Base-by-base conservation (phyloP, 2,113 vertebrate species). In the Chaenogobius annularis region DNA sequence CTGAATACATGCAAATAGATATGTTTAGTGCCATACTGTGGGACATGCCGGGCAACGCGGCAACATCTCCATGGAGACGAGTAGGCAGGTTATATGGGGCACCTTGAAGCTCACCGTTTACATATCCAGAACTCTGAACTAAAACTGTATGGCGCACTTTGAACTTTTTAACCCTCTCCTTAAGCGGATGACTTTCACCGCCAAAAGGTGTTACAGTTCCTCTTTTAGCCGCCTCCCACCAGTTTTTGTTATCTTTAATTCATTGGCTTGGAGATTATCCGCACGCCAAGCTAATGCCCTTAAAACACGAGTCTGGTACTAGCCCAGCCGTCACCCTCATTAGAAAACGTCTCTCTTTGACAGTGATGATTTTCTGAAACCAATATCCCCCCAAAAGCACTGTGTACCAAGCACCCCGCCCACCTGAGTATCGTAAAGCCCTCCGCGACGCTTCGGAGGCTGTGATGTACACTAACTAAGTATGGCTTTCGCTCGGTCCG, bases 341-440 rank as follows among this genome's bases (percentile, higher is more conserved):
- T 67, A 82, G 80, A 81, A 79, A 83, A 84, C 86, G 79, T 88
- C 83, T 81, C 81, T 67, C 61, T 69, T 81, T 79, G 74, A 82
- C 85, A 87, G 83, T 13, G 22, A 82, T 55, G 73, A 80, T 80
- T 73, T 87, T 83, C 80, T 82, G 79, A 82, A 78, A 81, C 79
- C 20, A 70, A 10, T 87, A 84, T 85, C 85, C 90, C 84, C 76
- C 90, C 85, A 77, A 85, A 83, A 86, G 83, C 76, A 78, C 78
- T 66, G 72, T 5, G 73, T 37, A 66, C 79, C 72, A 70, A 70
- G 69, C 68, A 75, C 37, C 54, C 66, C 68, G 68, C 75, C 73
- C 73, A 84, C 73, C 58, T 23, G 63, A 75, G 56, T 13, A 35
- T 67, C 72, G 75, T 75, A 73, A 71, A 71, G 74, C 78, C 68